Percentiles rank a stretch among this genome's conserved stretches.
These are phyloP conservation scores for Pao palembangensis DNA, from an alignment of 2,113 vertebrate genomes.

Conservation along the genomic window DNA sequence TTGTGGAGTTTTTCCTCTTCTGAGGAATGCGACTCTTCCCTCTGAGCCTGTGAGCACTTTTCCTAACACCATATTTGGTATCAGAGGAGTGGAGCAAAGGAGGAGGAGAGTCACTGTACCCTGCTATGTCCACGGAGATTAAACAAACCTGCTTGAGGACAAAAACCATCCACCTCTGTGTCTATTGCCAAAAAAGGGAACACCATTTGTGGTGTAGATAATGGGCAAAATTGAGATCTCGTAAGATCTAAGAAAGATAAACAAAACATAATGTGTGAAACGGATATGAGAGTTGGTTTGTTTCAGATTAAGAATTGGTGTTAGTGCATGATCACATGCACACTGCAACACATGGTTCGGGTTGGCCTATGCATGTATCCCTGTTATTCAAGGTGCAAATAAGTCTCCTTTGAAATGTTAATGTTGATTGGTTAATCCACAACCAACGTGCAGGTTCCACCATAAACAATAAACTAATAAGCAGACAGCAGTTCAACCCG, in stretches of 20 bases:
- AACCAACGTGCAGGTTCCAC: constrained; percentile 61
- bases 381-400: constrained; percentile 1
- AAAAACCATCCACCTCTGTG: constrained; percentile 40
- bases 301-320: not conserved
- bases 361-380: not conserved
- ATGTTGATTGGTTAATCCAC: constrained; percentile 12
- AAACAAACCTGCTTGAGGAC: constrained; percentile 62
- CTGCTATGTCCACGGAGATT: constrained; percentile 68
- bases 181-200: constrained; percentile 66
- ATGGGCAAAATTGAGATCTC: constrained; percentile 35
- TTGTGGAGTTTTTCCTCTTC: constrained; percentile 66
- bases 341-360: constrained; percentile 42
- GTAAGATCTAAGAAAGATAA: constrained; percentile 11
- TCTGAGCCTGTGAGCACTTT: constrained; percentile 54
- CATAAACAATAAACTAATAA: constrained; percentile 14
- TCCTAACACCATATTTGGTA: constrained; percentile 80
- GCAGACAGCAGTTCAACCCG: not conserved
- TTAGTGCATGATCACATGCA: constrained; percentile 29
- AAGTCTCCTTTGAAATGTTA: constrained; percentile 21
- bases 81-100: constrained; percentile 69
- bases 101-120: constrained; percentile 58
- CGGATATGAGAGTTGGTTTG: constrained; percentile 2
- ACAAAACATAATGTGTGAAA: not conserved
- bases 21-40: constrained; percentile 76
- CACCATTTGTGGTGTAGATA: constrained; percentile 28